These are phyloP conservation scores for Eucidaris tribuloides DNA, from an alignment of 35 echinoderm and acorn worm genomes.

Conservation along the genomic window DNA sequence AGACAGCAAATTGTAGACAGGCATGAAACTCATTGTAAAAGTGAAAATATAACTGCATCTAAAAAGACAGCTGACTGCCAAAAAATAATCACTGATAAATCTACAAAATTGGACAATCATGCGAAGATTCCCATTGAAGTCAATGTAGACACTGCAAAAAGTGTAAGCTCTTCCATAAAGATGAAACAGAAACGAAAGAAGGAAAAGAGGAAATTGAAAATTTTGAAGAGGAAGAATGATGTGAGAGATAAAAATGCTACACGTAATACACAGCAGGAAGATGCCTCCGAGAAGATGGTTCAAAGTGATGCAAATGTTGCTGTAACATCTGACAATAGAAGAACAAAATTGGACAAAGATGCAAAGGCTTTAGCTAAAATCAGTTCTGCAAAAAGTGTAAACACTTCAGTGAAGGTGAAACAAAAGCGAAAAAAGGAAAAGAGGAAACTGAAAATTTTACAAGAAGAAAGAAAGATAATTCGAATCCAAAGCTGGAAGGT, in stretches of 20 bases:
- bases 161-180: not conserved
- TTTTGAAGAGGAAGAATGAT: not conserved
- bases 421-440: not conserved
- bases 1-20: not conserved
- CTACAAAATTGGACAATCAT: too few species aligned
- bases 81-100: not conserved
- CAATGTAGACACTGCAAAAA: not conserved
- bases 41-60: not conserved
- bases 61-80: not conserved
- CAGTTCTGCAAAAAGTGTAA: not conserved
- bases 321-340: not conserved
- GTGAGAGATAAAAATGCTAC: not conserved
- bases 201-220: not conserved
- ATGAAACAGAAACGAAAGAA: not conserved
- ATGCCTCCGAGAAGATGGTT: too few species aligned
- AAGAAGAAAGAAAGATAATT: conserved; percentile 16
- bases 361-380: not conserved
- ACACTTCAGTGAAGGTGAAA: not conserved
- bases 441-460: not conserved
- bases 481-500: not conserved
- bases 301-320: too few species aligned
- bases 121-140: too few species aligned
- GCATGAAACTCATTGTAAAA: not conserved
- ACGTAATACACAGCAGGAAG: not conserved
- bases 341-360: not conserved